Conservation (phyloP, 37 sponge, comb jelly and placozoan genomes). For the Mnemiopsis leidyi region DNA sequence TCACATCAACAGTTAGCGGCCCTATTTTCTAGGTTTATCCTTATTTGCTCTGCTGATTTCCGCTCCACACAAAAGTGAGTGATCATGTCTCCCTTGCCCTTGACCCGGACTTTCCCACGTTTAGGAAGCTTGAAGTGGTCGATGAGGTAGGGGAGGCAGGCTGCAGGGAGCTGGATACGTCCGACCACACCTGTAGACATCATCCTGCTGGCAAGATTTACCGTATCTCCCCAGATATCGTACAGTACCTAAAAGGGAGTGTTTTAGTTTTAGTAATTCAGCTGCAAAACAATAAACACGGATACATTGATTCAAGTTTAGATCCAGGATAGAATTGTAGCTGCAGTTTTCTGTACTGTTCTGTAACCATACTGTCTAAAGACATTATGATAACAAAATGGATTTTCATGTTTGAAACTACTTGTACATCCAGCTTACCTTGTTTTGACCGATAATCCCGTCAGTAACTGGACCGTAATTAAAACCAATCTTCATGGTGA, state of each 20-base stretch:
- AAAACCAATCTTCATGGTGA: constrained; percentile 46
- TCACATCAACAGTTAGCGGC: constrained; percentile 28
- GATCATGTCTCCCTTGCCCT: constrained; percentile 65
- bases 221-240: constrained; percentile 63
- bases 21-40: background rate
- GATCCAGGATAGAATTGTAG: no score
- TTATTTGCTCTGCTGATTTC: constrained; percentile 31
- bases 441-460: constrained; percentile 52
- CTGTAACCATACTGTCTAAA: no score
- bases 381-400: no score
- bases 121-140: constrained; percentile 62
- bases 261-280: no score
- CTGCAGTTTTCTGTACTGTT: no score
- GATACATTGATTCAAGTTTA: no score
- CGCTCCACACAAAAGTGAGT: constrained; percentile 63
- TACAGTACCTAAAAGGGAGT: constrained; percentile 14
- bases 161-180: constrained; percentile 27
- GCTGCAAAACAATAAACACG: no score
- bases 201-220: constrained; percentile 40
- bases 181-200: constrained; percentile 50
- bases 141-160: constrained; percentile 36
- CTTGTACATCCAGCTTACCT: no score
- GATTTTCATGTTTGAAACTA: no score
- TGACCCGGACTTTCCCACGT: constrained; percentile 62
- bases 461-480: constrained; percentile 57